phyloP scores from a whole-genome alignment of 1,140 invertebrate genomes.

The Paralvinella palmiformis region DNA sequence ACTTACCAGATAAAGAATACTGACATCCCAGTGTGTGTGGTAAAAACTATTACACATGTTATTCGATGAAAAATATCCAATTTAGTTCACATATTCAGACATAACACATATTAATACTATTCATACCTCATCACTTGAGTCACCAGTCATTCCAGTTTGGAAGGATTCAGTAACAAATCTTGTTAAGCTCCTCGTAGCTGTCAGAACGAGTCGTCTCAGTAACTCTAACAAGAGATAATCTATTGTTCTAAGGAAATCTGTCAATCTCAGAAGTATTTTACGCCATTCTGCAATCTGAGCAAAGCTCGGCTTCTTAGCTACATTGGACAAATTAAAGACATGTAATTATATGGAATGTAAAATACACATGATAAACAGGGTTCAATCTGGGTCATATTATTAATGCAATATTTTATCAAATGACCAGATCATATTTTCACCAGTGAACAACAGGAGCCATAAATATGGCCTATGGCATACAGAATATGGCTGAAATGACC shows the following conservation, averaged over 20 bases:
- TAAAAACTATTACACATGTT: neutral
- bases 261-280: constrained; percentile 40
- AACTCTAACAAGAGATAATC: constrained; percentile 45
- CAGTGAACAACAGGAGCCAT: no score
- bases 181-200: constrained; percentile 35
- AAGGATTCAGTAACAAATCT: constrained; percentile 39
- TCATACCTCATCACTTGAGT: no score
- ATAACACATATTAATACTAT: neutral
- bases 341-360: no score
- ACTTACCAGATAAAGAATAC: no score
- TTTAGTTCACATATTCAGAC: neutral
- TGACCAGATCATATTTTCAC: no score
- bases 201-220: constrained; percentile 41
- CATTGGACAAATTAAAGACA: no score
- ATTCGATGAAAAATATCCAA: neutral
- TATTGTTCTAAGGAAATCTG: constrained; percentile 39
- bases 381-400: no score
- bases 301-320: constrained; percentile 40
- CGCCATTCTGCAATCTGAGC: constrained; percentile 47
- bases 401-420: no score
- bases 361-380: no score
- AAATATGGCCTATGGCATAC: no score
- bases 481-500: no score
- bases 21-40: no score
- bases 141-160: constrained; percentile 18